Base-by-base conservation (phyloP, 2,888 invertebrate genomes). In the Drosophila cognata region DNA sequence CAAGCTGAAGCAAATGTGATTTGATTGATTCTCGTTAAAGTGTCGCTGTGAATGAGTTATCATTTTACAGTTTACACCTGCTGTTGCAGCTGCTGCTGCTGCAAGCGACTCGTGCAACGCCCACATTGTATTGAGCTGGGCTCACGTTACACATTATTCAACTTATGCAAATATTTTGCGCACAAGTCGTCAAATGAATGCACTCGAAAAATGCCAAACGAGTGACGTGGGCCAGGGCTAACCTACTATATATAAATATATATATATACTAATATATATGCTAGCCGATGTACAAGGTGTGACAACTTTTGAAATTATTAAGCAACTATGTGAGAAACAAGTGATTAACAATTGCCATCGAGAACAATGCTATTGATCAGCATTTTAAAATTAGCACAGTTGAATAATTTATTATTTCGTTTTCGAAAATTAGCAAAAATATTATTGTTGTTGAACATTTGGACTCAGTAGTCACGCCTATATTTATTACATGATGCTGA, bases 311-410 rank as follows among this genome's bases (percentile, higher is more conserved):
- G 57, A 71, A 80, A 57, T 68, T 38, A 53, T 48, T 43, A 33
- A 57, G 41, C n/a, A 28, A 41, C 25, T 31, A 57, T 21, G 21
- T 3, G 35, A 21, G 59, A 61, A 63, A 57, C 63, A 60, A 56
- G 18, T 48, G 43, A 46, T 36, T 46, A 62, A 48, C 31, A 56
- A 62, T 7, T 21, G 31, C 8, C 13, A 16, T 16, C 13, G n/a
- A 21, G 16, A 21, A 41, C 31, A 69, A 35, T 36, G 33, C 57
- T 41, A 70, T 77, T 81, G 79, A 81, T 81, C 79, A 79, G 64
- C 80, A 67, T 74, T 64, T 88, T 85, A 84, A 82, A 88, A 88
- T 89, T 89, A 85, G 85, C 85, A 57, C 74, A 79, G 62, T 86
- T 84, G 46, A 87, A 74, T 73, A 74, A 88, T 16, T 16, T 46